Percentiles rank a stretch among this genome's conserved stretches.
Conservation (phyloP, 2,888 invertebrate genomes). For the Argyresthia albistria region DNA sequence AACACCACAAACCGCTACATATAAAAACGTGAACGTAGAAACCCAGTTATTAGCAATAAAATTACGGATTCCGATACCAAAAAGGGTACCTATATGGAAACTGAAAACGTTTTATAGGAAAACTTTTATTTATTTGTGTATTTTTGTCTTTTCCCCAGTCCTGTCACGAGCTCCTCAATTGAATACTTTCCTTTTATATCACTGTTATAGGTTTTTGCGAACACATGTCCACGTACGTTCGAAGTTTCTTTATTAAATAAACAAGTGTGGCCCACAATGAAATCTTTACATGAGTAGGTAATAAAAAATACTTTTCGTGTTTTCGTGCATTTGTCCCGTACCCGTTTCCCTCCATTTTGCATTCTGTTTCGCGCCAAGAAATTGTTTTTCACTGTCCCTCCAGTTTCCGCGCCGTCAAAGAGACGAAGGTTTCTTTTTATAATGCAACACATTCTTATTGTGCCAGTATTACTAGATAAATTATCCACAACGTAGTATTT, state of each 20-base stretch:
- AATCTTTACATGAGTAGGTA: conserved; percentile 26
- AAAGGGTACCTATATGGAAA: background rate
- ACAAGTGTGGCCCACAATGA: conserved; percentile 29
- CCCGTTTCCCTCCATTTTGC: conserved; percentile 35
- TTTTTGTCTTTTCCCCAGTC: background rate
- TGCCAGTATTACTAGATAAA: background rate
- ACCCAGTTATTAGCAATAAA: background rate
- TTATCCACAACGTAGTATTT: too few relatives aligned
- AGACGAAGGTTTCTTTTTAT: conserved; percentile 22
- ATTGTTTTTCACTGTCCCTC: conserved; percentile 60
- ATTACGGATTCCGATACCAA: background rate
- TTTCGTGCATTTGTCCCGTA: background rate
- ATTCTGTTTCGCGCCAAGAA: conserved; percentile 29
- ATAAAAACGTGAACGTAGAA: too few relatives aligned
- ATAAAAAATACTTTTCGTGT: background rate
- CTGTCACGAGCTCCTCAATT: background rate
- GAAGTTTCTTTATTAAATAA: conserved; percentile 37
- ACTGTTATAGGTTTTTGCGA: conserved; percentile 9
- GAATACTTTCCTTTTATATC: conserved; percentile 10
- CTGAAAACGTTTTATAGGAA: background rate
- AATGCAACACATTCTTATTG: background rate
- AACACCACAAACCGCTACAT: too few relatives aligned
- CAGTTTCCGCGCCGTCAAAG: conserved; percentile 32
- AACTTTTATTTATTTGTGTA: background rate
- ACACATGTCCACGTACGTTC: conserved; percentile 7